These are phyloP conservation scores for Lasioglossum albipes DNA, from an alignment of 1,140 invertebrate genomes.

Conservation along the genomic window DNA sequence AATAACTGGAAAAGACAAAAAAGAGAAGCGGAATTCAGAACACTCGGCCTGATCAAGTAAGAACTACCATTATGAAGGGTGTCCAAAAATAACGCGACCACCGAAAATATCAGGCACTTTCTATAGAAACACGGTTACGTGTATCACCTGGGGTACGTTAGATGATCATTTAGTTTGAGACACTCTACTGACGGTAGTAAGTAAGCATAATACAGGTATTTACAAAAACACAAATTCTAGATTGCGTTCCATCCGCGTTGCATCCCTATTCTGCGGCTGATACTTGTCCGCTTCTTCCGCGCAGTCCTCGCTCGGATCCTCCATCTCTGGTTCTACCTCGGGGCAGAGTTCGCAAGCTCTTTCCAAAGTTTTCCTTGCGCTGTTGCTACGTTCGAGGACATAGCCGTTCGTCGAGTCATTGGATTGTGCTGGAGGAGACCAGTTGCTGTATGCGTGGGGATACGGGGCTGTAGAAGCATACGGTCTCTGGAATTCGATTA, in stretches of 20 bases:
- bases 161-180: background rate
- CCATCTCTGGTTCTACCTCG: slow-evolving; percentile 84
- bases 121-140: background rate
- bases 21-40: slow-evolving; percentile 18
- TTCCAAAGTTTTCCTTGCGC: slow-evolving; percentile 93
- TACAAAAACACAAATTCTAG: slow-evolving; percentile 52
- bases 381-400: slow-evolving; percentile 95
- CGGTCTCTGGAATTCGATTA: slow-evolving; percentile 78
- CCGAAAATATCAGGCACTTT: background rate
- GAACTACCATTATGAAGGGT: background rate
- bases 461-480: slow-evolving; percentile 82
- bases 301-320: slow-evolving; percentile 71
- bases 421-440: slow-evolving; percentile 95
- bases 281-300: slow-evolving; percentile 61
- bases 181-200: background rate
- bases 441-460: slow-evolving; percentile 92
- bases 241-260: slow-evolving; percentile 22
- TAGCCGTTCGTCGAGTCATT: slow-evolving; percentile 98
- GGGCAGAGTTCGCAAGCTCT: slow-evolving; percentile 91
- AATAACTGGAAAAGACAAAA: slow-evolving; percentile 57
- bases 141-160: background rate
- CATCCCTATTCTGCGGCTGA: slow-evolving; percentile 34
- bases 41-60: background rate
- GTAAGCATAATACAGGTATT: background rate
- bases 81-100: background rate